phyloP scores from a whole-genome alignment of 2,113 vertebrate species.

The Pyxicephalus adspersus region DNA sequence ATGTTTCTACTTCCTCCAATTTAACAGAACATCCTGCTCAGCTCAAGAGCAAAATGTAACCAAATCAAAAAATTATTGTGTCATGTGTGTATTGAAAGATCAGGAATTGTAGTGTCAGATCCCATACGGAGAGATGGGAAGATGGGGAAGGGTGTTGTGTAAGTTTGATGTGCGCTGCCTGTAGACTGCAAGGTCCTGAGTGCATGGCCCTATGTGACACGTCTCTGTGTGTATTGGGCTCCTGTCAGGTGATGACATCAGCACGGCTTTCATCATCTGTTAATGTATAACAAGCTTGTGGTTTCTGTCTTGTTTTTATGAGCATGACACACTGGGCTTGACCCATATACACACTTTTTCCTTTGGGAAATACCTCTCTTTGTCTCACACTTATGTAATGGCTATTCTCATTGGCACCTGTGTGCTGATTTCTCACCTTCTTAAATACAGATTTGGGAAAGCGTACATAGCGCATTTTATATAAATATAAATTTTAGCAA shows the following conservation, averaged over 20 bases:
- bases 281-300: conserved; percentile 42
- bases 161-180: neutral
- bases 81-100: too few relatives aligned
- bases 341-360: conserved; percentile 38
- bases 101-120: too few relatives aligned
- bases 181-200: neutral
- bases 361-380: conserved; percentile 36
- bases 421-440: too few relatives aligned
- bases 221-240: conserved; percentile 26
- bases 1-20: too few relatives aligned
- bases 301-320: conserved; percentile 30
- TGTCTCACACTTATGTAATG: conserved; percentile 30
- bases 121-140: too few relatives aligned
- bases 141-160: too few relatives aligned
- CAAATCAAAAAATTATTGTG: too few relatives aligned
- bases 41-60: too few relatives aligned
- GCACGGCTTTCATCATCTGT: conserved; percentile 42
- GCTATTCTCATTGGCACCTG: neutral
- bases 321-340: conserved; percentile 21
- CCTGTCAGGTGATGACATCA: conserved; percentile 43
- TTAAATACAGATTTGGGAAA: too few relatives aligned
- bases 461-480: too few relatives aligned
- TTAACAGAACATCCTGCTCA: too few relatives aligned
- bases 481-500: too few relatives aligned
- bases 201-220: conserved; percentile 29